Evolutionary conservation across 2,113 vertebrate genomes (phyloP).

Genomic region (Lipotes vexillifer): DNA sequence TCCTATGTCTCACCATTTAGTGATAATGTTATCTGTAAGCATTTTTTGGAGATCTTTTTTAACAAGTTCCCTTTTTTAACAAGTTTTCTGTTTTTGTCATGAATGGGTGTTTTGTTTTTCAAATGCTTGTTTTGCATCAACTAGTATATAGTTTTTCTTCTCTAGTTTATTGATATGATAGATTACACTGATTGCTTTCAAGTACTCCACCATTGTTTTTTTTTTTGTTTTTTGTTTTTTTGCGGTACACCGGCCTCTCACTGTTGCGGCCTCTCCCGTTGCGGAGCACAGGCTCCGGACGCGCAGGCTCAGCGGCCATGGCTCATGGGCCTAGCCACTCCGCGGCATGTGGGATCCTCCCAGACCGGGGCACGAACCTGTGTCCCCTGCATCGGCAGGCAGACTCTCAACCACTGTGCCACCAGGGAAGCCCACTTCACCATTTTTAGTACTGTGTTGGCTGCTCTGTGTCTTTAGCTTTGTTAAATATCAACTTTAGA

Average conservation of each 20-base stretch:
- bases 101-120: background rate
- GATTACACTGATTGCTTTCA: background rate
- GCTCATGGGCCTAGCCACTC: too few species aligned
- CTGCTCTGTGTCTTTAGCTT: too few species aligned
- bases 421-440: background rate
- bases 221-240: too few species aligned
- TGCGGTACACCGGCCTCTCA: too few species aligned
- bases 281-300: too few species aligned
- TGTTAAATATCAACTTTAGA: too few species aligned
- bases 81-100: background rate
- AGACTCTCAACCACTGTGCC: too few species aligned
- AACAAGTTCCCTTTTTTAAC: background rate
- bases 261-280: too few species aligned
- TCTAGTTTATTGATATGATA: background rate
- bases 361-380: accelerated
- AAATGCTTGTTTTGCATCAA: background rate
- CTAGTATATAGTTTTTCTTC: background rate
- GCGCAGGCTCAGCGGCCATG: accelerated
- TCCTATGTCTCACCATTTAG: background rate
- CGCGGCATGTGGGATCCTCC: too few species aligned
- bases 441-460: background rate
- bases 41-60: background rate
- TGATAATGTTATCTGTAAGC: background rate
- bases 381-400: too few species aligned
- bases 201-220: background rate